Evolutionary conservation across 2,113 vertebrate genomes (phyloP), one percentile per base, ranked within the genome.

Genomic region (Triplophysa dalaica): DNA sequence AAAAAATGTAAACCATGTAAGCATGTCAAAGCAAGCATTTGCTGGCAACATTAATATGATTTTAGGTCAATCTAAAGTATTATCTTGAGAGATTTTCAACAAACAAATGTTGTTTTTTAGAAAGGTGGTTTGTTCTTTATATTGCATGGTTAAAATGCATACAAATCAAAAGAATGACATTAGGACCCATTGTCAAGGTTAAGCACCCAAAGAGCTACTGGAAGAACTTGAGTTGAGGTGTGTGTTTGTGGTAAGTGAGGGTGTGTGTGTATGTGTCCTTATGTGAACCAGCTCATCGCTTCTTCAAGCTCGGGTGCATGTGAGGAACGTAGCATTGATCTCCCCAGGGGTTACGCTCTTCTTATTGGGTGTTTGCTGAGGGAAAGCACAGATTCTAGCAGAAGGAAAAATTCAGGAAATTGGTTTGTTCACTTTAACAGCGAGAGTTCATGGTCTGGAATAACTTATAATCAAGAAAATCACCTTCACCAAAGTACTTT

Each of bases 381-480:
- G 14, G 19, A 8, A 38, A 38, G 7, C 33, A 38, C 5, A 38
- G 33, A 38, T 38, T 38, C 5, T 38, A 10, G 24, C 8, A 29
- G 68, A 7, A 54, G 24, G 43, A 5, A 6, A 52, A 41, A 3
- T 41, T 21, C 38, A 14, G 52, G 17, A 58, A 58, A 22, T 16
- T 73, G 19, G 4, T 7, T 2, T 14, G 38, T 73, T 70, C 56
- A 58, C 19, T 13, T 58, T 21, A 38, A 72, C 70, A 38, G 52
- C 52, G 41, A 17, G 29, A 41, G 52, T 16, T 11, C n/a, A 58
- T 2, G 4, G 50, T 29, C 50, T 73, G 29, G 26, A 58, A 38
- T 72, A 72, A 21, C 70, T 22, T n/a, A 22, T 16, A 73, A 60
- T 73, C 52, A 58, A 58, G 52, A 19, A 58, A 72, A 58, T 72